Evolutionary conservation across 2,888 invertebrate species (phyloP).

Genomic region (Corythucha ciliata): DNA sequence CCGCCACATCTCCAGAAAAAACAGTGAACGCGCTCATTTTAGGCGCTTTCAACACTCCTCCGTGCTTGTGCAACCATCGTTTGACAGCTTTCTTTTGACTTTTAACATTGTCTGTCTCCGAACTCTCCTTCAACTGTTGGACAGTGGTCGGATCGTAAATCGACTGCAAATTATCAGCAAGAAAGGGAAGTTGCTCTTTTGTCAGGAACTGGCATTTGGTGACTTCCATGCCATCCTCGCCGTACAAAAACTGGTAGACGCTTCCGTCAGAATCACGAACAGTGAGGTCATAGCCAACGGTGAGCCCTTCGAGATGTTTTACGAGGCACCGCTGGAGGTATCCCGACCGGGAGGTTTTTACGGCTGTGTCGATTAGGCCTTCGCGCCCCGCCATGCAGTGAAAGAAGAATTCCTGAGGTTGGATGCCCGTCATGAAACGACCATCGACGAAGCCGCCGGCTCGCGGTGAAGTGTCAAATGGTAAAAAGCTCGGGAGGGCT

Average conservation of each 20-base stretch:
- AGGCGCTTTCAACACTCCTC: too few relatives aligned
- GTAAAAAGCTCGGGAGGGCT: conserved; percentile 81
- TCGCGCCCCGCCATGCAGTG: conserved; percentile 99
- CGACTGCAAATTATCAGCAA: conserved; percentile 63
- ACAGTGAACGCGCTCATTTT: conserved; percentile 34
- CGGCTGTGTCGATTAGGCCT: conserved; percentile 98
- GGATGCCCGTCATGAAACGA: conserved; percentile 95
- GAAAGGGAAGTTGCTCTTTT: conserved; percentile 62
- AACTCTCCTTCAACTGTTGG: conserved; percentile 50
- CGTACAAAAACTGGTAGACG: conserved; percentile 86
- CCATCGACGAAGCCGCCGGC: conserved; percentile 96
- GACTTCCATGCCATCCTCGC: conserved; percentile 90
- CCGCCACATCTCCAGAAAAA: conserved; percentile 47
- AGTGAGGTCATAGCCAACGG: conserved; percentile 84
- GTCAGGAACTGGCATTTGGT: conserved; percentile 76
- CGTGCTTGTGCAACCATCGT: conserved; percentile 54
- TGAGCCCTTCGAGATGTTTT: conserved; percentile 95
- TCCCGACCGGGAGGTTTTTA: conserved; percentile 97
- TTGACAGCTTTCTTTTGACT: conserved; percentile 51
- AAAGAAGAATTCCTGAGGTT: conserved; percentile 96
- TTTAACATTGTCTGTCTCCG: conserved; percentile 45
- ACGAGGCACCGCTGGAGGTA: conserved; percentile 94
- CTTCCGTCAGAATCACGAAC: conserved; percentile 91
- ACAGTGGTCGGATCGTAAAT: conserved; percentile 19
- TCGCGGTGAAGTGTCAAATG: conserved; percentile 77